A percentile compares a stretch with the other conserved stretches of the same genome.
phyloP scores from a whole-genome alignment of 35 echinoderm and acorn worm genomes.

The Ptychodera flava region DNA sequence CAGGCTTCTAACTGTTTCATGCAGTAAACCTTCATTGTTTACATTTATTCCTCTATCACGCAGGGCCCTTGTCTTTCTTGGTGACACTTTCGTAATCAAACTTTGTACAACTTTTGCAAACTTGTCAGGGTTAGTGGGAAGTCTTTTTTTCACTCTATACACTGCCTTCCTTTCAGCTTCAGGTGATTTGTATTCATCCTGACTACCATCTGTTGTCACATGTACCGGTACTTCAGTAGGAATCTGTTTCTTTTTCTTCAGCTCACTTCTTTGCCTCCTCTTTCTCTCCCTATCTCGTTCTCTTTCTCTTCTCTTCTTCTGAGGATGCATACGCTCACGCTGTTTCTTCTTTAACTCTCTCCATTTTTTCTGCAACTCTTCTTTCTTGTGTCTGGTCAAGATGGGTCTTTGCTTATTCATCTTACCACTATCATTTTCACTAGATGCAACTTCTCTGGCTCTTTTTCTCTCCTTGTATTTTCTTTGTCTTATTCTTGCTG shows the following conservation, averaged over 20 bases:
- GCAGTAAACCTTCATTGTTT: neutral
- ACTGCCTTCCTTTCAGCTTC: neutral
- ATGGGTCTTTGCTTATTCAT: neutral
- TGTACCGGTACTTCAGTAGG: too few relatives aligned
- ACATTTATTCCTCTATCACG: neutral
- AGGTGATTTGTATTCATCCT: neutral
- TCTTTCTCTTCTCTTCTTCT: conserved; percentile 13
- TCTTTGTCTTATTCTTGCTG: conserved; percentile 6
- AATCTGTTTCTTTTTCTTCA: neutral
- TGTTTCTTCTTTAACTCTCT: conserved; percentile 16
- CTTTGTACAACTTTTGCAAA: neutral
- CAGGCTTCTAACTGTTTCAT: neutral
- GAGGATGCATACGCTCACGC: neutral
- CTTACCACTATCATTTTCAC: neutral
- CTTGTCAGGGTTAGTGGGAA: neutral
- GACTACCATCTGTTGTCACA: too few relatives aligned
- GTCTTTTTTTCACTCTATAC: neutral
- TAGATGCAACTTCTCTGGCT: neutral
- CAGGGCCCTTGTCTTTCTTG: neutral
- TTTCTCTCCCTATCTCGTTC: conserved; percentile 23
- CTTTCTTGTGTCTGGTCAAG: conserved; percentile 15
- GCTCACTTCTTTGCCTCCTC: neutral
- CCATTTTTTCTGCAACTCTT: conserved; percentile 12
- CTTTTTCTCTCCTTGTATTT: conserved; percentile 1
- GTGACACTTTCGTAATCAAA: neutral